Evolutionary conservation across 2,113 vertebrate species (phyloP).

Genomic region (Actinemys pallida): DNA sequence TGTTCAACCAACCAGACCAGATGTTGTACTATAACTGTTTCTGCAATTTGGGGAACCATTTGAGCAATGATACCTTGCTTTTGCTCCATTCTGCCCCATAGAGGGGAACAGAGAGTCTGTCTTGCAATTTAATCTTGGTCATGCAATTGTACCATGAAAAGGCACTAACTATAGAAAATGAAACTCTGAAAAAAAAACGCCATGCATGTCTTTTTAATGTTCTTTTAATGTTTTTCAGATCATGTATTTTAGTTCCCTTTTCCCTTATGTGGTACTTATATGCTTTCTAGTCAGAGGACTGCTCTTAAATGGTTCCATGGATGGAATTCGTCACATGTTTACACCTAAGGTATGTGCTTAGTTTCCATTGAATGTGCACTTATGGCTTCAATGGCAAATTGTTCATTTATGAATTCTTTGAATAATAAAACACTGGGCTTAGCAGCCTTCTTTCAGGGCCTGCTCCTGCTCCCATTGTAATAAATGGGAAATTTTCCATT

Average conservation of each 20-base stretch:
- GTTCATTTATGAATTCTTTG: constrained; percentile 26
- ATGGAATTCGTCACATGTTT: constrained; percentile 97
- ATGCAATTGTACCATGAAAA: not conserved
- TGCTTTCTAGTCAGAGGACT: constrained; percentile 94
- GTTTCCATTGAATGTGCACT: not conserved
- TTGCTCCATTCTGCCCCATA: not conserved
- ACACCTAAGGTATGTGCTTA: constrained; percentile 90
- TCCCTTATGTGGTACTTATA: constrained; percentile 93
- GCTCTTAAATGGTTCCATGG: constrained; percentile 92
- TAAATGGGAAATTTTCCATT: not conserved
- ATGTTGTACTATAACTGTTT: not conserved
- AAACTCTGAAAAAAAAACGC: not conserved
- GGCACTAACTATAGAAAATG: not conserved
- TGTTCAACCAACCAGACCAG: not conserved
- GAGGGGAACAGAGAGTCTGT: not conserved
- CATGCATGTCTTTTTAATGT: not conserved
- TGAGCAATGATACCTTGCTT: not conserved
- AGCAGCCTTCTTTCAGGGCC: not conserved
- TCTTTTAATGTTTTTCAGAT: constrained; percentile 83
- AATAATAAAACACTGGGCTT: not conserved
- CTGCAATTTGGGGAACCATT: not conserved
- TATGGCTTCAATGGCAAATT: not conserved
- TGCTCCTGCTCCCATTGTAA: not conserved
- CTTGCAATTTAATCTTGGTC: not conserved
- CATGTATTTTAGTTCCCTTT: constrained; percentile 99